A percentile compares a stretch with the other conserved stretches of the same genome.
phyloP scores from a whole-genome alignment of 2,797 vertebrate genomes.

The Pipistrellus kuhlii region DNA sequence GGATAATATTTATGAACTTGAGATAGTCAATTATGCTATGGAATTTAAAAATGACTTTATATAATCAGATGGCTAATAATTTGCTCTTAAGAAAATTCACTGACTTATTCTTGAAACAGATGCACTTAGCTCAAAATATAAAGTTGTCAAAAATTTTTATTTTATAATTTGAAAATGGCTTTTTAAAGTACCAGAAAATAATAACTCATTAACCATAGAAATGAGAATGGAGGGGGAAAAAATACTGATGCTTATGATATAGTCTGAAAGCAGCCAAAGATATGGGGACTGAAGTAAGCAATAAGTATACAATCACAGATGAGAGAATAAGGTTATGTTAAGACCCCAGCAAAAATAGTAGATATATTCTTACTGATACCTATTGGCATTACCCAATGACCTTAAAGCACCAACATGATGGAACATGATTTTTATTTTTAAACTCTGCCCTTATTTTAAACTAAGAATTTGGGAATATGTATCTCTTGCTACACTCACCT shows the following conservation, averaged over 20 bases:
- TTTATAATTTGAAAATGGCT: conserved; percentile 47
- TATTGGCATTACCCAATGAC: neutral
- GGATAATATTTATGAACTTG: conserved; percentile 25
- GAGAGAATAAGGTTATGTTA: neutral
- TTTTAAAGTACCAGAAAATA: conserved; percentile 49
- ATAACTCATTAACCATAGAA: conserved; percentile 53
- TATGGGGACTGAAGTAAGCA: neutral
- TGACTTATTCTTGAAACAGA: conserved; percentile 48
- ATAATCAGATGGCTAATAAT: neutral
- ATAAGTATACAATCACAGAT: neutral
- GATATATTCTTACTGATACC: neutral
- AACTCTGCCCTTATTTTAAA: neutral
- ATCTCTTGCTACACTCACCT: conserved; percentile 39
- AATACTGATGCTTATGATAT: neutral
- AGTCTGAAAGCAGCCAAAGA: neutral
- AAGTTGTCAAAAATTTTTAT: neutral
- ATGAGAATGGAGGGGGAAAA: neutral
- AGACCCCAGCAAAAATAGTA: neutral
- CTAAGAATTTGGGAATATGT: neutral
- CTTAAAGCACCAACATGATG: neutral
- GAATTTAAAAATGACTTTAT: conserved; percentile 34
- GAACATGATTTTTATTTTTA: neutral
- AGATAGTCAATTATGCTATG: conserved; percentile 35
- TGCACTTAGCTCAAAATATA: conserved; percentile 47
- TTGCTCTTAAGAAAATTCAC: conserved; percentile 28